Conservation (phyloP, 2,797 vertebrate genomes). For the Ceyx erithaca region DNA sequence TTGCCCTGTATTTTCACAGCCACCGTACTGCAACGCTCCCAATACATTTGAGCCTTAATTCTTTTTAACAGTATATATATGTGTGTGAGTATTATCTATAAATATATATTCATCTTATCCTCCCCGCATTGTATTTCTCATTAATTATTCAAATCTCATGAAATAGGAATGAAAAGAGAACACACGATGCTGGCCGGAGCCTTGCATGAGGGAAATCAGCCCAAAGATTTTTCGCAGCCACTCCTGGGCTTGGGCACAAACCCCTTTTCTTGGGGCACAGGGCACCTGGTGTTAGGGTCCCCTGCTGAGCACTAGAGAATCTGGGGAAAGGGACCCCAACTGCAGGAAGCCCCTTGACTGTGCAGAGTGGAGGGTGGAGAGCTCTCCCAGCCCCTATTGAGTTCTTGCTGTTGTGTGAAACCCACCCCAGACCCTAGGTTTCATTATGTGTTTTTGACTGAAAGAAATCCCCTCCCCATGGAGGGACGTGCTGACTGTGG, state of each 20-base stretch:
- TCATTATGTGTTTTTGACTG: background rate
- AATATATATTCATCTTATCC: conserved; percentile 16
- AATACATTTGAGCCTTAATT: background rate
- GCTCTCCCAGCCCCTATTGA: accelerated
- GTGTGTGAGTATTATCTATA: background rate
- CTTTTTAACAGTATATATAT: background rate
- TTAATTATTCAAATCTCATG: conserved; percentile 77
- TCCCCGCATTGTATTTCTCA: conserved; percentile 66
- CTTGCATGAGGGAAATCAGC: conserved; percentile 53
- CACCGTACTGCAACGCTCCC: background rate
- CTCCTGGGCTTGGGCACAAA: background rate
- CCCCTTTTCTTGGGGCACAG: background rate
- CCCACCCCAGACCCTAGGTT: background rate
- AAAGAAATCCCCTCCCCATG: background rate
- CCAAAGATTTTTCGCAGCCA: background rate
- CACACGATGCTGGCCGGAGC: conserved; percentile 35
- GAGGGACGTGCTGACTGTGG: background rate
- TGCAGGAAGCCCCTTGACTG: background rate
- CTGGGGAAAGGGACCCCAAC: accelerated
- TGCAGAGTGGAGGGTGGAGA: background rate
- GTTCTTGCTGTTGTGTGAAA: background rate
- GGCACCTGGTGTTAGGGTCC: background rate
- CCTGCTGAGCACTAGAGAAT: background rate
- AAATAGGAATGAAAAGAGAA: conserved; percentile 79
- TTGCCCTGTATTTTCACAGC: background rate